Base-by-base conservation (phyloP, 53 echinoderm and acorn worm genomes). In the Crossaster papposus region DNA sequence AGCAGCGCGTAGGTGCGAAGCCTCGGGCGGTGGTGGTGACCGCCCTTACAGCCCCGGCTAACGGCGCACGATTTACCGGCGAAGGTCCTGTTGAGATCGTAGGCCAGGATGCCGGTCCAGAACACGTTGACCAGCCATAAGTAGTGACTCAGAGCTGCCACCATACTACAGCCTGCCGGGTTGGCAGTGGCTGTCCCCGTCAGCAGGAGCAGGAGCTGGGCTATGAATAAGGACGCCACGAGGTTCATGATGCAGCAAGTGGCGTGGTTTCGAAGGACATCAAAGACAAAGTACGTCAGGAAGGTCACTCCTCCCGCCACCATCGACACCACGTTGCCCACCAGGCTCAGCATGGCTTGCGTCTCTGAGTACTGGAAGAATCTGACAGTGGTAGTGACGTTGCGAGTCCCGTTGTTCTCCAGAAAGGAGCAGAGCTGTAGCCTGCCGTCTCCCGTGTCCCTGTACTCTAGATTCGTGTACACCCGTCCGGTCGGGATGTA, bases 241-340 rank as follows among this genome's bases (percentile, higher is more conserved):
- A 91, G 65, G 64, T 86, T 92, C 58, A 92, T 71, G 29, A 92
- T 64, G 65, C 82, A 82, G 50, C 88, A 80, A 2, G 64, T 88
- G 55, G 82, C 88, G 54, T 65, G 92, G 23, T 73, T 92, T 1
- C 92, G 88, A 30, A 92, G 71, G 23, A 32, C 52, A 2, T 80
- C 65, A 55, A 92, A 92, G 23, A 88, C 77, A 18, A 76, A 38
- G 38, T 90, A 83, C 11, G 82, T 90, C 18, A 82, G 44, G 64
- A 90, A 82, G 36, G 90, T 90, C 20, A 37, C 26, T 30, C 64
- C 74, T 1, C 62, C 76, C 1, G 82, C 82, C 14, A 83, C 83
- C 65, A 90, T 63, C 26, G 90, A 90, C 28, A 90, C 34, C 36
- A 90, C 55, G 51, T 55, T 75, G 0, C 90, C 64, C 8, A 64